Base-by-base conservation (phyloP, 2,888 invertebrate genomes). In the Stenurella melanura region DNA sequence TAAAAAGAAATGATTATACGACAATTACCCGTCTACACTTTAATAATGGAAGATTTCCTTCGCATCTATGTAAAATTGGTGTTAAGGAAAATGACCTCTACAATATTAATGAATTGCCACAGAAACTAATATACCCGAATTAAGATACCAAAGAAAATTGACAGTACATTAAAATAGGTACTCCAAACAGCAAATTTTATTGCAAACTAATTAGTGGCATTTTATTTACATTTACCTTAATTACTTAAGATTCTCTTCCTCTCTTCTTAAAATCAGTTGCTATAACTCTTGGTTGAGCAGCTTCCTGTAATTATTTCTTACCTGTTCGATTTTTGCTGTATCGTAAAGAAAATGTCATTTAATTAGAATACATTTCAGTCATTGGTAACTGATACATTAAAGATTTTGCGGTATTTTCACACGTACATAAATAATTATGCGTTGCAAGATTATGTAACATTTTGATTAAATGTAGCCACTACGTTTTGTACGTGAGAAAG, bases 401-500 rank as follows among this genome's bases (percentile, higher is more conserved):
- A 42, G 42, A 42, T 19, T 64, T 64, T 64, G 63, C 63, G 17
- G 38, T 64, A 42, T 64, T 64, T 38, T 64, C 63, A 38, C 63
- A 64, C 21, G 38, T 21, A 63, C 15, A 38, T 38, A 63, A 63
- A 63, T 63, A 63, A 17, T 63, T 63, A 64, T 18, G 38, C 12
- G 63, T 17, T 17, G 17, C 17, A 38, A 26, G 18, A 34, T 38
- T n/a, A 7, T 17, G 38, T 64, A 19, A 26, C 63, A 64, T 17
- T 64, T 26, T 64, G 34, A 64, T 64, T 64, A 38, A 64, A 64
- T 64, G n/a, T 18, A 12, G 38, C 63, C 26, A 30, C 38, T 64
- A 34, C 63, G 63, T 64, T 63, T 64, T 64, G 63, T 64, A 64
- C 63, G 63, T 64, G 63, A 34, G 63, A 64, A 64, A 64, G 63